Base-by-base conservation (phyloP, 2,113 vertebrate genomes). In the Turdus rufiventris region DNA sequence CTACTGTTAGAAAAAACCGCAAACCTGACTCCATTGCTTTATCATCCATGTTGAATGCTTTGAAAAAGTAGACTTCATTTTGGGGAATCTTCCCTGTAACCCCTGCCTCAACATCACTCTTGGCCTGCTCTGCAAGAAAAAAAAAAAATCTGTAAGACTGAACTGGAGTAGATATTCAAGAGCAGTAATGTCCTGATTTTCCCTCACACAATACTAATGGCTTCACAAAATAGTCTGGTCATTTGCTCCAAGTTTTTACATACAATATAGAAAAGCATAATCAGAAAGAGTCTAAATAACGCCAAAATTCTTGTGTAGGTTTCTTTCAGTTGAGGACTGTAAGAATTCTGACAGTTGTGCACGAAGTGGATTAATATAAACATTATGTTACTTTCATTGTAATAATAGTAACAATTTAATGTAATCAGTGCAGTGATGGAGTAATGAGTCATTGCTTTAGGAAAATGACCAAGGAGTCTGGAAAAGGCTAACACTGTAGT, bases 391-490 rank as follows among this genome's bases (percentile, higher is more conserved):
- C 58, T 88, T 89, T 61, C 10, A 80, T 31, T 77, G 43, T 42
- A 92, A 75, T 34, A 72, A 78, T 38, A 88, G 33, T 21, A 91
- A 85, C 23, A 66, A 83, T 54, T 76, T 58, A 77, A 70, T 57
- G 56, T n/a, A 94, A 93, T 85, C 82, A 86, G 75, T 5, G 2
- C 28, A 36, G 75, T 62, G 70, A 67, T 86, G 72, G 75, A 83
- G 18, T 25, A 71, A 82, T 94, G 90, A 95, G 51, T 94, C 90
- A 93, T 15, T 86, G 72, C 65, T 77, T 78, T 57, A 83, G 33
- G 51, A 93, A 86, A 91, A 86, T 84, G 88, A 94, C 65, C 85
- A 77, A 76, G 71, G 68, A 89, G 88, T 62, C 91, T 88, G 60
- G n/a, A 83, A 93, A 88, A 88, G 65, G 34, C 58, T 88, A 88